Conservation (phyloP, 2,888 invertebrate species). For the Sminthurinus aureus region DNA sequence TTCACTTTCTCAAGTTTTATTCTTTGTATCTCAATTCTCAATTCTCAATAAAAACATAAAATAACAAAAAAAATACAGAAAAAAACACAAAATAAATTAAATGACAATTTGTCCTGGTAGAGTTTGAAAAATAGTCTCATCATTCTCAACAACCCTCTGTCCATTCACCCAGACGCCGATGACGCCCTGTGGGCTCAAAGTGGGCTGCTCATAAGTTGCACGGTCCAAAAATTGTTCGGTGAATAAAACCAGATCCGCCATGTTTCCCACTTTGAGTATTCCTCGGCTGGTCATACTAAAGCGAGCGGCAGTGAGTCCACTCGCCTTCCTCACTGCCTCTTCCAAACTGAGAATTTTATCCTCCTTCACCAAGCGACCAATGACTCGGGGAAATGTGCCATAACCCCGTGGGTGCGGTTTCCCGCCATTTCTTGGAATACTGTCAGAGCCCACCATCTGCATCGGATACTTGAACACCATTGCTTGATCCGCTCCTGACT, state of each 20-base stretch:
- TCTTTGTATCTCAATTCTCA: too few relatives aligned
- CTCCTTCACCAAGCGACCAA: conserved; percentile 50
- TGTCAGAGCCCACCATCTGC: conserved; percentile 58
- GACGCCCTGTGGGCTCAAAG: conserved; percentile 44
- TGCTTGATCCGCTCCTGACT: conserved; percentile 48
- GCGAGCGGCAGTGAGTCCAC: conserved; percentile 48
- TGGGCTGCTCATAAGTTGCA: conserved; percentile 54
- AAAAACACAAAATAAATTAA: too few relatives aligned
- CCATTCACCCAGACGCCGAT: conserved; percentile 57
- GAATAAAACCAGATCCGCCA: conserved; percentile 54
- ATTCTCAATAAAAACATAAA: too few relatives aligned
- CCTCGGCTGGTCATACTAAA: conserved; percentile 52
- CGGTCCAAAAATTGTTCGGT: conserved; percentile 48
- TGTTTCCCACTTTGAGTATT: conserved; percentile 44
- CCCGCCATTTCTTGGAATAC: conserved; percentile 54
- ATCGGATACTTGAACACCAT: conserved; percentile 48
- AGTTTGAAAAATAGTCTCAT: not conserved
- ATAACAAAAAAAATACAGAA: too few relatives aligned
- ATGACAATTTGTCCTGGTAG: conserved; percentile 30
- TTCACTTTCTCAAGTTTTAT: too few relatives aligned
- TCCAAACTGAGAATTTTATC: conserved; percentile 49
- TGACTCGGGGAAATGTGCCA: conserved; percentile 54
- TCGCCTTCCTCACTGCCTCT: conserved; percentile 55
- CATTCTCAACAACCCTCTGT: conserved; percentile 49
- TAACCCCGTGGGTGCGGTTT: conserved; percentile 57